Evolutionary conservation across 2,113 vertebrate species (phyloP), one percentile per base, ranked within the genome.

Genomic region (Coreoperca whiteheadi): DNA sequence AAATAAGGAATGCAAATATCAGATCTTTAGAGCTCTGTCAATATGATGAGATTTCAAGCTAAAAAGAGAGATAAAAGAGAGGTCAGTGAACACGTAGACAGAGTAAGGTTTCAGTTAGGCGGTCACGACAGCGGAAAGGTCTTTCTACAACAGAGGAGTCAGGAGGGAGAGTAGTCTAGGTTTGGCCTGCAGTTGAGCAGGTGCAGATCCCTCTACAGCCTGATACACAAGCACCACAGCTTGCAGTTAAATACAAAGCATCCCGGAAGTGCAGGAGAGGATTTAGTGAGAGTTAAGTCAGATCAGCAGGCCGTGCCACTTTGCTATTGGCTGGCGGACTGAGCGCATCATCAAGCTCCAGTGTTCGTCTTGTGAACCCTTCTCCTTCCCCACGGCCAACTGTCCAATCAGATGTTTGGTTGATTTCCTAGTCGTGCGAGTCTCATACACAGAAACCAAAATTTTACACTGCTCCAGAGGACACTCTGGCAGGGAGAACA

Each of bases 231-330:
- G 53, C 21, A 34, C 46, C 20, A 41, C 53, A 46, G 25, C 21
- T 51, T 73, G 18, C 18, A 30, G 7, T 50, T 14, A 25, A 66
- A 77, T 18, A 66, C 23, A 64, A 74, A 72, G 16, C 21, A 53
- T 25, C 37, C 2, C 48, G 16, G n/a, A 60, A 32, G 23, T 50
- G n/a, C 41, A 60, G 54, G 41, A 32, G 20, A 43, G 43, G 6
- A 12, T 80, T 63, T 37, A 67, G n/a, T 30, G 4, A 23, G 20
- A 34, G 34, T 11, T 2, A 3, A 0, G 9, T 93, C 79, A 94
- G 56, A 91, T 81, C 50, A 93, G 86, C 6, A 96, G 88, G n/a
- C 88, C 88, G 68, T 97, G 96, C 95, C 96, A 96, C 70, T 92
- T 89, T 41, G 96, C 95, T 21, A 96, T 60, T 23, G 96, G 95